Conservation (phyloP, 2,113 vertebrate species). For the Lamprologus tigripictilis region DNA sequence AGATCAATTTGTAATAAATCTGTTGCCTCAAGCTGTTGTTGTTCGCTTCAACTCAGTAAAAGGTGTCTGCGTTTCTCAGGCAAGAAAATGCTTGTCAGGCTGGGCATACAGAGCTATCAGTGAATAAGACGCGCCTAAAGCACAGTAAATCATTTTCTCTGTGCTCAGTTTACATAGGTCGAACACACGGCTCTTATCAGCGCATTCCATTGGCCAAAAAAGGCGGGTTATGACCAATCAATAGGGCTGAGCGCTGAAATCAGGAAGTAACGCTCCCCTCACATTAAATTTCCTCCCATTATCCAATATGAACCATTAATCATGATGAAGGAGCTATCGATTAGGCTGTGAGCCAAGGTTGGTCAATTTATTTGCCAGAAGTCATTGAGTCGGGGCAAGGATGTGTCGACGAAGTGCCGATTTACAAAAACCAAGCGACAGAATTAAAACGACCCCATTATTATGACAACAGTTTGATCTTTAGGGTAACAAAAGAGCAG, state of each 20-base stretch:
- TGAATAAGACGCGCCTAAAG: slow-evolving; percentile 40
- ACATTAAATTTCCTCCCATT: slow-evolving; percentile 51
- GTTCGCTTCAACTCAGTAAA: slow-evolving; percentile 67
- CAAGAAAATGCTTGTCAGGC: slow-evolving; percentile 65
- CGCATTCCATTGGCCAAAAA: slow-evolving; percentile 39
- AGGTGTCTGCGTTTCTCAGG: slow-evolving; percentile 70
- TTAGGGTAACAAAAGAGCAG: slow-evolving; percentile 58
- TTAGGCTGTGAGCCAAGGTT: slow-evolving; percentile 28
- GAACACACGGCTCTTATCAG: slow-evolving; percentile 32
- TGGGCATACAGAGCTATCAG: slow-evolving; percentile 54
- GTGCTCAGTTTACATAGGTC: slow-evolving; percentile 46
- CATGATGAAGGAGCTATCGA: slow-evolving; percentile 57
- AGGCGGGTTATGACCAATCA: slow-evolving; percentile 17
- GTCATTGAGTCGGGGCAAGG: slow-evolving; percentile 1
- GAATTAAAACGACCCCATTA: slow-evolving; percentile 43
- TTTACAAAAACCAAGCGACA: background rate
- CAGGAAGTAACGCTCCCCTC: slow-evolving; percentile 53
- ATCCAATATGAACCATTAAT: slow-evolving; percentile 60
- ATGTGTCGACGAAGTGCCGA: slow-evolving; percentile 7
- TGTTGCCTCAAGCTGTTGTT: slow-evolving; percentile 77
- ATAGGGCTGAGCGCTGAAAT: slow-evolving; percentile 33
- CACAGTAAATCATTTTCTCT: slow-evolving; percentile 55
- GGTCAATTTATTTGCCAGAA: slow-evolving; percentile 47
- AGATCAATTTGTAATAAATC: slow-evolving; percentile 81
- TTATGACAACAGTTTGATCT: slow-evolving; percentile 66